Percentiles rank a stretch among this genome's conserved stretches.
These are phyloP conservation scores for Nowickia ferox DNA, from an alignment of 2,888 invertebrate species.

Conservation along the genomic window DNA sequence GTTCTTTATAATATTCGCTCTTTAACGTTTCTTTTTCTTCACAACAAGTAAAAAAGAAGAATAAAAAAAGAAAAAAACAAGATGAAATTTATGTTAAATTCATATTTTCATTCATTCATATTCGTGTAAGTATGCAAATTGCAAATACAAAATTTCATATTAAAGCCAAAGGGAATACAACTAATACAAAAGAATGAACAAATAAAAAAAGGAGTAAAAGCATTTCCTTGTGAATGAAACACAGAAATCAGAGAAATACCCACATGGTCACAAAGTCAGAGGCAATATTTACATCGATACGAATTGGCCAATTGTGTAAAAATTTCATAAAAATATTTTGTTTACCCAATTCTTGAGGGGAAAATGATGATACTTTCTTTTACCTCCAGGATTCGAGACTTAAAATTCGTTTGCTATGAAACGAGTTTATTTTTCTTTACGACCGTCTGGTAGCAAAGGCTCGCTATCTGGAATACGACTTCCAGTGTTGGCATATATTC, in stretches of 20 bases:
- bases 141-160: conserved; percentile 50
- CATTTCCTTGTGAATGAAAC: conserved; percentile 3
- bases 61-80: not conserved
- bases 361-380: too few species aligned
- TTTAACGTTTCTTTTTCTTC: conserved; percentile 16
- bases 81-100: conserved; percentile 56
- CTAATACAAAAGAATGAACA: conserved; percentile 20
- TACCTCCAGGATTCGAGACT: too few species aligned
- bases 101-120: conserved; percentile 59
- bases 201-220: conserved; percentile 9
- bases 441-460: too few species aligned
- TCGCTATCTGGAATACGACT: too few species aligned
- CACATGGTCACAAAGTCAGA: not conserved
- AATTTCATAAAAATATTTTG: too few species aligned
- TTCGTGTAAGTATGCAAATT: conserved; percentile 53
- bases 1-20: conserved; percentile 36
- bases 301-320: too few species aligned
- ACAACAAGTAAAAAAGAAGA: conserved; percentile 9
- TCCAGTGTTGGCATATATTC: too few species aligned
- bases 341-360: too few species aligned
- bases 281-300: too few species aligned
- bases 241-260: conserved; percentile 15
- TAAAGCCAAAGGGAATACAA: conserved; percentile 57
- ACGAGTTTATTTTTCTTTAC: too few species aligned
- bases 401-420: too few species aligned